Evolutionary conservation across 2,888 invertebrate species (phyloP).

Genomic region (Ichneumoninae sp.): DNA sequence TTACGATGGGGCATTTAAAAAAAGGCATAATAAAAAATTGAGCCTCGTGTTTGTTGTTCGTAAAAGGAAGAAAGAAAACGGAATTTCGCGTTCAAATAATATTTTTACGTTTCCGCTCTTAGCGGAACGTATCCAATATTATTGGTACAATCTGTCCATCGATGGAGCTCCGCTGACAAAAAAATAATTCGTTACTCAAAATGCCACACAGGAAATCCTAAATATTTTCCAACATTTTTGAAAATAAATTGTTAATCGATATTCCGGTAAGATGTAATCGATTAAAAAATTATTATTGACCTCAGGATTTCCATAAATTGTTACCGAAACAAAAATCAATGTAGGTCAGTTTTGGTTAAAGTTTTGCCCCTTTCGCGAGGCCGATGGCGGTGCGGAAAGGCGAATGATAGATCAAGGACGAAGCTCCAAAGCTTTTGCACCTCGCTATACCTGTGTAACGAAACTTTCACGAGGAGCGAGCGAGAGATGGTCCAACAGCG

Average conservation of each 20-base stretch:
- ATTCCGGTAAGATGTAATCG: background rate
- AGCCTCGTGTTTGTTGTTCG: too few relatives aligned
- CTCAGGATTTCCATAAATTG: background rate
- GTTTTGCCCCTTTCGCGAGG: constrained; percentile 50
- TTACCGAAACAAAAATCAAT: constrained; percentile 57
- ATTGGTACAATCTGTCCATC: too few relatives aligned
- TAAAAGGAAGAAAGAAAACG: too few relatives aligned
- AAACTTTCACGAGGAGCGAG: constrained; percentile 39
- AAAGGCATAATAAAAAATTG: too few relatives aligned
- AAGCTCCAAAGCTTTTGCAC: constrained; percentile 10
- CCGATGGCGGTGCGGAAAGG: constrained; percentile 5
- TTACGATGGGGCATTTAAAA: too few relatives aligned
- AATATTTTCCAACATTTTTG: too few relatives aligned
- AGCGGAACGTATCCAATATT: too few relatives aligned
- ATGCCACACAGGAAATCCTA: too few relatives aligned
- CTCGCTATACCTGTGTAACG: constrained; percentile 4
- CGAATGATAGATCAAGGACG: constrained; percentile 25
- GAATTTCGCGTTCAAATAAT: too few relatives aligned
- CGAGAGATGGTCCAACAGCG: constrained; percentile 1
- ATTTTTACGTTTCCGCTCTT: too few relatives aligned
- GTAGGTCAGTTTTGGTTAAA: constrained; percentile 64
- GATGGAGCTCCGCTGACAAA: too few relatives aligned
- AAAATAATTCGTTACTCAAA: too few relatives aligned
- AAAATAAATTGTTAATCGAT: background rate
- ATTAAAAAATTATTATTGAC: background rate